A percentile compares a stretch with the other conserved stretches of the same genome.
Evolutionary conservation across 2,888 invertebrate genomes (phyloP).

Genomic region (Coleophora flavipennella): DNA sequence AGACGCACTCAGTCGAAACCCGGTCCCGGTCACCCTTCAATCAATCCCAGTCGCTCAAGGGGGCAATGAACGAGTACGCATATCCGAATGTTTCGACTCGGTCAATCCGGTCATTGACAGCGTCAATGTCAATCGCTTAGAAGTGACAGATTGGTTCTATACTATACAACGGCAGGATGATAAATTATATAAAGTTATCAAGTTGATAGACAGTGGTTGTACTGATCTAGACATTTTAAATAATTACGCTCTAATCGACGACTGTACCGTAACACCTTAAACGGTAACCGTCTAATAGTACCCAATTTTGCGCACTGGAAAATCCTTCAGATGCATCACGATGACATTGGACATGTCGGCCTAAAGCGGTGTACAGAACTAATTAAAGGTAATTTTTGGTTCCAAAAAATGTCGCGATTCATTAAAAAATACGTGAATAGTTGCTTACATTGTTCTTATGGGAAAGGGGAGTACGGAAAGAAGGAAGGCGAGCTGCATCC

Average conservation of each 20-base stretch:
- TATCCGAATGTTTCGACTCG: no score
- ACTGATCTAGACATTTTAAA: not conserved
- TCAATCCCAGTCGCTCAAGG: no score
- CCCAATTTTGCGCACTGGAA: not conserved
- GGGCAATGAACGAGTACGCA: no score
- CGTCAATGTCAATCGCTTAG: no score
- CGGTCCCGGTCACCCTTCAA: no score
- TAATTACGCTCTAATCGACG: not conserved
- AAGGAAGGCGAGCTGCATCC: conserved; percentile 13
- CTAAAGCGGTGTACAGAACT: no score
- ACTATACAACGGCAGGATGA: no score
- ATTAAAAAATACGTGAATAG: not conserved
- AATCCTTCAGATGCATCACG: not conserved
- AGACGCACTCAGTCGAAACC: not conserved
- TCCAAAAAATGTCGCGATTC: not conserved
- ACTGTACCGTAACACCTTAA: not conserved
- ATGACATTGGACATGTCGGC: not conserved
- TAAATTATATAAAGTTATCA: not conserved
- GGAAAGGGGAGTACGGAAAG: conserved; percentile 3
- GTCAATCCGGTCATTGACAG: no score
- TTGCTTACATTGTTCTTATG: not conserved
- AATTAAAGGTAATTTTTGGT: no score
- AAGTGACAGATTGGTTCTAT: no score
- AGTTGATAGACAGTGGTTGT: not conserved
- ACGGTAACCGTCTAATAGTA: not conserved